These are phyloP conservation scores for Leistus spinibarbis DNA, from an alignment of 2,888 invertebrate species.

Conservation along the genomic window DNA sequence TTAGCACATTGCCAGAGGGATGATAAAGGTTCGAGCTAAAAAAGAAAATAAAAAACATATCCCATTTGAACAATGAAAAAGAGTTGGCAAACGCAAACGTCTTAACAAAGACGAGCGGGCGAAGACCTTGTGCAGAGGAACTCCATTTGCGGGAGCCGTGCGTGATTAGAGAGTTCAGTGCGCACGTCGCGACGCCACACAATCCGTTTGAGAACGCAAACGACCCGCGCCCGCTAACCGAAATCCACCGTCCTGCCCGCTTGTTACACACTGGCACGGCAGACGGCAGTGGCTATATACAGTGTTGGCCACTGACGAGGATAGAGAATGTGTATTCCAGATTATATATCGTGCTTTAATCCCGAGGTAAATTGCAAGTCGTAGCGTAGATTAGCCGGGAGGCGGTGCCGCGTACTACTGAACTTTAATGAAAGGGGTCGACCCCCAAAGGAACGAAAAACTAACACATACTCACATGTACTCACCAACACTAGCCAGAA, in stretches of 20 bases:
- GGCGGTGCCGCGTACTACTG: constrained; percentile 40
- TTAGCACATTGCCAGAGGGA: too few relatives aligned
- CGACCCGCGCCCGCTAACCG: neutral
- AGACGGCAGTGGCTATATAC: too few relatives aligned
- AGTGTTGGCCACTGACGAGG: too few relatives aligned
- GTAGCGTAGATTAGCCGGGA: constrained; percentile 44
- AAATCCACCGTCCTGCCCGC: neutral
- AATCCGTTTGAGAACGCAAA: constrained; percentile 34
- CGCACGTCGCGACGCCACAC: too few relatives aligned
- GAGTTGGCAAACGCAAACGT: neutral
- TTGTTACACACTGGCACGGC: too few relatives aligned
- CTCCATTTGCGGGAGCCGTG: constrained; percentile 4
- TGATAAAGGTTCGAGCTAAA: too few relatives aligned
- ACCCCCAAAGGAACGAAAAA: constrained; percentile 23
- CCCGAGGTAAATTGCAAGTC: constrained; percentile 44
- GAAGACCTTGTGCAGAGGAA: too few relatives aligned
- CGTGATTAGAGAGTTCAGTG: constrained; percentile 23
- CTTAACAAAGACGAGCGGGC: constrained; percentile 17
- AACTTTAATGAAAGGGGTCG: constrained; percentile 45
- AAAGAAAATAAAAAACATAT: neutral
- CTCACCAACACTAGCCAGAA: constrained; percentile 3
- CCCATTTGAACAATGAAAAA: neutral
- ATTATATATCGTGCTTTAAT: constrained; percentile 43
- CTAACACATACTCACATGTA: constrained; percentile 22
- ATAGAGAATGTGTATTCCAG: constrained; percentile 26